Evolutionary conservation across 2,797 vertebrate genomes (phyloP).

Genomic region (Pithecia hirsuta): DNA sequence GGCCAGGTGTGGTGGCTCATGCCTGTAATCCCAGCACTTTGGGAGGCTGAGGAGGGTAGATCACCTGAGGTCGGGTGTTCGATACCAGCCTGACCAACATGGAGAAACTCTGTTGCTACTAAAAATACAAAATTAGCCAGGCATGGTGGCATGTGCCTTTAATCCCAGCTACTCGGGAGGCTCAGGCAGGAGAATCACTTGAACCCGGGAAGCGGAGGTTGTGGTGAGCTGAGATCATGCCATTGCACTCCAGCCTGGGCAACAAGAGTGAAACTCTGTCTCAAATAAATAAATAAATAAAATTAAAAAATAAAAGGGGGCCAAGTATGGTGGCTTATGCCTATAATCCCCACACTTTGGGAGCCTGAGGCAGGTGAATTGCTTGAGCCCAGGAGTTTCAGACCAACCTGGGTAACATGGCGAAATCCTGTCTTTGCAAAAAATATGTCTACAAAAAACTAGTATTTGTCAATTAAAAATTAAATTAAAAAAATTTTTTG

Average conservation of each 20-base stretch:
- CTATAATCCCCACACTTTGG: neutral
- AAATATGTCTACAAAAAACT: neutral
- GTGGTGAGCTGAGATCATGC: neutral
- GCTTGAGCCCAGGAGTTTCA: neutral
- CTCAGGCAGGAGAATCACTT: neutral
- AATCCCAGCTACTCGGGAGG: neutral
- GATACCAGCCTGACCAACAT: neutral
- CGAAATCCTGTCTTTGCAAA: neutral
- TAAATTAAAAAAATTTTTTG: neutral
- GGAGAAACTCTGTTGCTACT: neutral
- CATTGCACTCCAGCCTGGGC: neutral
- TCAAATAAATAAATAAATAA: neutral
- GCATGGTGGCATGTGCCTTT: fast-evolving
- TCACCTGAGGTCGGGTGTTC: neutral
- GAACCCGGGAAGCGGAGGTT: neutral
- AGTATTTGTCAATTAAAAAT: neutral
- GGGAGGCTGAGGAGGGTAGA: neutral
- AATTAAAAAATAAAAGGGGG: neutral
- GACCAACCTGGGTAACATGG: neutral
- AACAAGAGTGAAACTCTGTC: neutral
- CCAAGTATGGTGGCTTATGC: neutral
- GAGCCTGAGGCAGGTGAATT: neutral
- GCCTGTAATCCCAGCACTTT: neutral
- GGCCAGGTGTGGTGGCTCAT: neutral
- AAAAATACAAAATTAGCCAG: neutral